These are phyloP conservation scores for Sandelia bainsii DNA, from an alignment of 2,797 vertebrate genomes.

Conservation along the genomic window DNA sequence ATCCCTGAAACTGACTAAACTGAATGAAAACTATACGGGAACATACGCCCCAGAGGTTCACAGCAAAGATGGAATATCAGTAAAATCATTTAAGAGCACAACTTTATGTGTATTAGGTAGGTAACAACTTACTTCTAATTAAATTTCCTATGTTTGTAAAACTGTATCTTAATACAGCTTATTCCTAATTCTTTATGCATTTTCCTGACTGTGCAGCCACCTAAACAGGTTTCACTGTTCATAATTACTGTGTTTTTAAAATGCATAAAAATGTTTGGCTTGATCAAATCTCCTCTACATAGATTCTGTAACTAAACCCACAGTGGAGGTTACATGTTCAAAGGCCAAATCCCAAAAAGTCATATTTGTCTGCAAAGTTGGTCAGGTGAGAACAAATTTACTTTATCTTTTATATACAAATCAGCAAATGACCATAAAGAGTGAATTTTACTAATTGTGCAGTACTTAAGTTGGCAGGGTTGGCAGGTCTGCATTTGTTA, in stretches of 20 bases:
- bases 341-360: not conserved
- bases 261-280: not conserved
- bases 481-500: too few species aligned
- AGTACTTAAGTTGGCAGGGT: too few species aligned
- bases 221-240: not conserved
- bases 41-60: rapidly evolving
- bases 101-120: slow-evolving; percentile 33
- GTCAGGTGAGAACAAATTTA: slow-evolving; percentile 37
- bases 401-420: not conserved
- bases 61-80: rapidly evolving
- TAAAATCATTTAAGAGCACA: rapidly evolving
- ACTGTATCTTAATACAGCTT: not conserved
- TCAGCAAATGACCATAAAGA: not conserved
- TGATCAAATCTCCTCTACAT: not conserved
- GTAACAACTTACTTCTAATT: slow-evolving; percentile 2
- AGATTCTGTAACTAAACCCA: slow-evolving; percentile 24
- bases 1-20: slow-evolving; percentile 9
- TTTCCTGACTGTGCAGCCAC: not conserved
- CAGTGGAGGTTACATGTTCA: rapidly evolving
- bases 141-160: not conserved
- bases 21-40: rapidly evolving
- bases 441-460: too few species aligned
- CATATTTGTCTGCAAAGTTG: not conserved
- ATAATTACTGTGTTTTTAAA: not conserved
- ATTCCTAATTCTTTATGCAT: not conserved